Evolutionary conservation across 2,797 vertebrate species (phyloP), one percentile per base, ranked within the genome.

Genomic region (Alosa sapidissima): DNA sequence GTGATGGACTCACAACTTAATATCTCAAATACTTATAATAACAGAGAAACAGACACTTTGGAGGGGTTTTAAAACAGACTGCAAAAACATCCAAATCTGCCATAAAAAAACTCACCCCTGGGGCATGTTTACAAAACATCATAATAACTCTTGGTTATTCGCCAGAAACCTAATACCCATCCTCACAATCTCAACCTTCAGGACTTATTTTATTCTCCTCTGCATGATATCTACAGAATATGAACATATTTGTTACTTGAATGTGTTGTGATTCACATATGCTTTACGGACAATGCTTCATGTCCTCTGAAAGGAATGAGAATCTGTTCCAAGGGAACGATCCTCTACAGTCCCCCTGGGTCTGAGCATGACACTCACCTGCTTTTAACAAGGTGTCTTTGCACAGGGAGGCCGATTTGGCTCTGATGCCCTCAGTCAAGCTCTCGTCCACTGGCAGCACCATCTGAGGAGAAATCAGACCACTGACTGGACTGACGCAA

Each of bases 381-480:
- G 98, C 97, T 89, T 97, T 99, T 85, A 99, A 92, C 55, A 99
- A 93, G 0, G 96, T 93, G 87, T 99, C 98, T 95, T 98, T 99
- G 90, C 97, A 93, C 89, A 99, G 90, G 2, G 98, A 99, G 78
- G 97, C 97, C 5, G 98, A 98, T 91, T 97, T 98, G 87, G 97
- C 96, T 91, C 97, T 96, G 75, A 99, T 96, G 91, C 96, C 96
- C 93, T 97, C 97, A 1, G 98, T 99, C 92, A 99, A 93, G 90
- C 98, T 99, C 94, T 99, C 98, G 82, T 99, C 98, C 78, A 99
- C 98, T 0, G 98, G 96, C 75, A 99, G 94, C 82, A 99, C 97
- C 94, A 97, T 99, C 98, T 99, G 83, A 91, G 87, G 86, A n/a
- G 84, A 58, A 47, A 58, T 78, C 28, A 45, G 58, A 81, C 82